Conservation (phyloP, 2,888 invertebrate genomes). For the Nephrotoma guestfalica region DNA sequence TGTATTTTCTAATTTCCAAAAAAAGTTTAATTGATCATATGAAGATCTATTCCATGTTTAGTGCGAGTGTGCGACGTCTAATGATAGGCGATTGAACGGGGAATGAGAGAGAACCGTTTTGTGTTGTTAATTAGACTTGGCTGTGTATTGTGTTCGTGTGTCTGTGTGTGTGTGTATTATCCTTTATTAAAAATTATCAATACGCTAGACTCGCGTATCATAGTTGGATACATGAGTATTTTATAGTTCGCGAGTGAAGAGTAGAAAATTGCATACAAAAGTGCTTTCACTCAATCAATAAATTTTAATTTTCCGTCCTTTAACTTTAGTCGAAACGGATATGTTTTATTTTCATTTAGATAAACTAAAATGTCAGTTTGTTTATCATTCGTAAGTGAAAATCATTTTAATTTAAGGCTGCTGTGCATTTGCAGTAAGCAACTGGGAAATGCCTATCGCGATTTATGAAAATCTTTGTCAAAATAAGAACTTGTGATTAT, state of each 20-base stretch:
- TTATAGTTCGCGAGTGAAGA: background rate
- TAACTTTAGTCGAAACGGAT: background rate
- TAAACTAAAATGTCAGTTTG: background rate
- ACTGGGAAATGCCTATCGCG: too few relatives aligned
- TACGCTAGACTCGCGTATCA: background rate
- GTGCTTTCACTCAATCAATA: background rate
- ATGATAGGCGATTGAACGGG: conserved; percentile 1
- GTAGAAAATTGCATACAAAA: background rate
- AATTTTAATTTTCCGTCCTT: background rate
- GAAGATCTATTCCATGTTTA: background rate
- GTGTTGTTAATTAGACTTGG: background rate
- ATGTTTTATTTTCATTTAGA: background rate
- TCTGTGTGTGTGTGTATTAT: background rate
- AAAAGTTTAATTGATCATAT: background rate
- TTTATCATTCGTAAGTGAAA: background rate
- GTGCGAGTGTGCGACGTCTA: conserved; percentile 3
- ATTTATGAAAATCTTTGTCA: background rate
- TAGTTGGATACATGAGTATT: background rate
- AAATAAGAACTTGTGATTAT: too few relatives aligned
- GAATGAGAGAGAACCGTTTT: background rate
- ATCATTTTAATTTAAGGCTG: background rate
- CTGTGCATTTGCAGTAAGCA: too few relatives aligned
- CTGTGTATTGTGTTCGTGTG: background rate
- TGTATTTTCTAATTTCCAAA: background rate
- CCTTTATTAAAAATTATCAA: background rate